A percentile compares a stretch with the other conserved stretches of the same genome.
Evolutionary conservation across 30 jellyfish, hydroid and myxozoan species (phyloP).

Genomic region (Nemopilema nomurai): DNA sequence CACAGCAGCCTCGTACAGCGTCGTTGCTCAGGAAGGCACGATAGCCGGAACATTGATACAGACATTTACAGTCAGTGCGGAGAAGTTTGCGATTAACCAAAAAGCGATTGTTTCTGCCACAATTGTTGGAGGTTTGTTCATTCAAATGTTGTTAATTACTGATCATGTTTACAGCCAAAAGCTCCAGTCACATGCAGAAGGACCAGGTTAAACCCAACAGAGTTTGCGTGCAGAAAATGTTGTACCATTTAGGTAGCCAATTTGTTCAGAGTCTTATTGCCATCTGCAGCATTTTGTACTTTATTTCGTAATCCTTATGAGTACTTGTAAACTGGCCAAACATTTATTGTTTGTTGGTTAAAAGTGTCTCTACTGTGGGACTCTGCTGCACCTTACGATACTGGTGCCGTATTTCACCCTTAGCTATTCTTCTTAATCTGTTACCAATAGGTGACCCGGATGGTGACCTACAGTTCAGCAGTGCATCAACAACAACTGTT

Average conservation of each 20-base stretch:
- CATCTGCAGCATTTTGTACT: too few relatives aligned
- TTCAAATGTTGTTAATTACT: neutral
- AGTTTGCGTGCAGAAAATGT: too few relatives aligned
- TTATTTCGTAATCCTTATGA: too few relatives aligned
- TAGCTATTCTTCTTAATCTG: neutral
- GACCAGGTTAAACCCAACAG: too few relatives aligned
- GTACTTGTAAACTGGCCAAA: too few relatives aligned
- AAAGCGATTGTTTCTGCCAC: slow-evolving; percentile 52
- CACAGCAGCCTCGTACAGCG: slow-evolving; percentile 46
- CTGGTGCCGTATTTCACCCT: neutral
- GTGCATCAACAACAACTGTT: slow-evolving; percentile 57
- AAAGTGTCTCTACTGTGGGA: too few relatives aligned
- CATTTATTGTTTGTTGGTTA: neutral
- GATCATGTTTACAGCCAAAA: neutral
- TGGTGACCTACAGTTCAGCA: slow-evolving; percentile 47
- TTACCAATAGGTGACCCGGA: slow-evolving; percentile 67
- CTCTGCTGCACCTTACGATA: neutral
- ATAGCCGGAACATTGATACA: slow-evolving; percentile 30
- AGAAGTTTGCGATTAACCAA: slow-evolving; percentile 55
- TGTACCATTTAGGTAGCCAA: too few relatives aligned
- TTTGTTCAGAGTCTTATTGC: too few relatives aligned
- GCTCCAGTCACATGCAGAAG: neutral
- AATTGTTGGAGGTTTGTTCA: slow-evolving; percentile 58
- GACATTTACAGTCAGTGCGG: slow-evolving; percentile 67
- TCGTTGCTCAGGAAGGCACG: slow-evolving; percentile 30